phyloP scores from a whole-genome alignment of 2,113 vertebrate genomes.

The Romanogobio albipinnatus region DNA sequence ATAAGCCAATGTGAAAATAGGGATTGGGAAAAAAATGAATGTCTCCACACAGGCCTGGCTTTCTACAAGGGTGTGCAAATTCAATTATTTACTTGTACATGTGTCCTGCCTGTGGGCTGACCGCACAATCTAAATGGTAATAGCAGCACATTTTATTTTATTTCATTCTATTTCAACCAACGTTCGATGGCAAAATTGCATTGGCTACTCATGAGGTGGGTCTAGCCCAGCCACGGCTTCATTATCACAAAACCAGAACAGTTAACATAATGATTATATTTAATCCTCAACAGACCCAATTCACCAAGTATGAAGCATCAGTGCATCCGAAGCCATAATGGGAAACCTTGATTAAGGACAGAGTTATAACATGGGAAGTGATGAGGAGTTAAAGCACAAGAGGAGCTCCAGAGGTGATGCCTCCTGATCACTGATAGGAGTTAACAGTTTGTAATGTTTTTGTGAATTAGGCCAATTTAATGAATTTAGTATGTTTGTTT shows the following conservation, averaged over 20 bases:
- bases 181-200: slow-evolving; percentile 48
- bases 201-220: slow-evolving; percentile 43
- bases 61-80: slow-evolving; percentile 60
- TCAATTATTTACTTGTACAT: slow-evolving; percentile 72
- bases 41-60: slow-evolving; percentile 56
- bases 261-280: slow-evolving; percentile 58
- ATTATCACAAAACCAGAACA: slow-evolving; percentile 54
- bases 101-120: slow-evolving; percentile 58
- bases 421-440: slow-evolving; percentile 35
- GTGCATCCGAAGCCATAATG: slow-evolving; percentile 18
- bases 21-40: slow-evolving; percentile 51
- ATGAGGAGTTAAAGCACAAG: slow-evolving; percentile 16
- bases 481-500: no score
- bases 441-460: background rate
- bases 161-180: slow-evolving; percentile 59
- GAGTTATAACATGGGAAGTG: slow-evolving; percentile 18
- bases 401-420: slow-evolving; percentile 50
- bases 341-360: background rate
- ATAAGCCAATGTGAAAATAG: slow-evolving; percentile 55
- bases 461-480: background rate
- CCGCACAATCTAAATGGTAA: slow-evolving; percentile 73
- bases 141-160: slow-evolving; percentile 64
- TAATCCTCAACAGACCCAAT: slow-evolving; percentile 52
- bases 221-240: slow-evolving; percentile 55
- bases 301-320: slow-evolving; percentile 46